These are phyloP conservation scores for Parasteatoda lunata DNA, from an alignment of 2,888 invertebrate species.

Conservation along the genomic window DNA sequence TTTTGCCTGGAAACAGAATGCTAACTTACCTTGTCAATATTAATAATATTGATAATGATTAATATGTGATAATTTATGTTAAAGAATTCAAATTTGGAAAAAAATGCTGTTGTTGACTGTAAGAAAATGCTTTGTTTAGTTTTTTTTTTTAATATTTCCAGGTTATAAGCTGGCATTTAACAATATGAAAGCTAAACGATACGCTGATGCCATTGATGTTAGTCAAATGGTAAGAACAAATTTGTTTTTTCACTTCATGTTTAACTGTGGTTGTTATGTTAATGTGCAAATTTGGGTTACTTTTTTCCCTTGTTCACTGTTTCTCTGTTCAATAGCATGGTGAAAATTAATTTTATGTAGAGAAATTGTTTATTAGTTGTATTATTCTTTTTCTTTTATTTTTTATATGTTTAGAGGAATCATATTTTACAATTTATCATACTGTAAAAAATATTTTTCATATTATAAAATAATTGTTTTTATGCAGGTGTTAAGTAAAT, in stretches of 20 bases:
- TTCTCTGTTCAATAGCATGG: too few relatives aligned
- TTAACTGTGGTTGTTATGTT: too few relatives aligned
- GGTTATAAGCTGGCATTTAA: slow-evolving; percentile 94
- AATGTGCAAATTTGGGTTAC: too few relatives aligned
- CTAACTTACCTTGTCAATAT: too few relatives aligned
- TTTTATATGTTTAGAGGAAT: not conserved
- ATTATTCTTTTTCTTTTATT: not conserved
- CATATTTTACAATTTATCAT: not conserved
- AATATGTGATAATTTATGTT: too few relatives aligned
- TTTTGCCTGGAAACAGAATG: too few relatives aligned
- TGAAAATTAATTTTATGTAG: too few relatives aligned
- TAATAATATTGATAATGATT: too few relatives aligned
- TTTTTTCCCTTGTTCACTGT: too few relatives aligned
- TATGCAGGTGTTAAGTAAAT: slow-evolving; percentile 81
- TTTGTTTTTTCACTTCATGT: too few relatives aligned
- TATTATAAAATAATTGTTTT: not conserved
- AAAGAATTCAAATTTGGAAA: too few relatives aligned
- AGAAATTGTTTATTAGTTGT: not conserved
- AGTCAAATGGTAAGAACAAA: slow-evolving; percentile 80
- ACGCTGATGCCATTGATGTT: slow-evolving; percentile 93
- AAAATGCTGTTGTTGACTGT: not conserved
- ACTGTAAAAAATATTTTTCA: slow-evolving; percentile 4
- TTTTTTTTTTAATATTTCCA: slow-evolving; percentile 71
- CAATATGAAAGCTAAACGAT: slow-evolving; percentile 89
- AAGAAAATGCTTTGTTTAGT: not conserved